A percentile compares a stretch with the other conserved stretches of the same genome.
Evolutionary conservation across 2,797 vertebrate species (phyloP).

Genomic region (Galagoides demidoff): DNA sequence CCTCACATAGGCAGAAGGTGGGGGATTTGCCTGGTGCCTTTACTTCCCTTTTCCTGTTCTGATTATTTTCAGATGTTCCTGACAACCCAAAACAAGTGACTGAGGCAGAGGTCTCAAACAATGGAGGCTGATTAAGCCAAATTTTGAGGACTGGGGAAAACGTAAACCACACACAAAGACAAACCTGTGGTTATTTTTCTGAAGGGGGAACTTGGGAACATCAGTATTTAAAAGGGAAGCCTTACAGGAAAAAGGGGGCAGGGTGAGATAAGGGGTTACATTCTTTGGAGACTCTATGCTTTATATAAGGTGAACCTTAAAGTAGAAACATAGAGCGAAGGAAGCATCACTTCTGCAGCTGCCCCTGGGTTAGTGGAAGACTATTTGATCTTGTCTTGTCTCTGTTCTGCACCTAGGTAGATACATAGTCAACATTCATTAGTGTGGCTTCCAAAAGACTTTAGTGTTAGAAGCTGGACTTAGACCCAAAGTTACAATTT

Average conservation of each 20-base stretch:
- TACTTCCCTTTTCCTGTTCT: not conserved
- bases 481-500: not conserved
- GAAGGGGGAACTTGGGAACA: not conserved
- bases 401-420: not conserved
- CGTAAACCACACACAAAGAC: not conserved
- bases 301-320: not conserved
- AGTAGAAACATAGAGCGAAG: not conserved
- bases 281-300: not conserved
- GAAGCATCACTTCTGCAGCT: rapidly evolving
- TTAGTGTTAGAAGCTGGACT: not conserved
- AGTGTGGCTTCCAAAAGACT: not conserved
- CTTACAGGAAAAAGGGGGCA: not conserved
- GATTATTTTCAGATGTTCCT: not conserved
- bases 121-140: not conserved
- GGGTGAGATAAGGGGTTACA: too few species aligned
- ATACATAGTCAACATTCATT: not conserved
- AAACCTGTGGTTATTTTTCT: not conserved
- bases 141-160: not conserved
- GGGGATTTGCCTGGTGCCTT: rapidly evolving
- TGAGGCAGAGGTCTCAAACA: not conserved
- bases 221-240: not conserved
- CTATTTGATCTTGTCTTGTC: not conserved
- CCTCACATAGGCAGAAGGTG: rapidly evolving
- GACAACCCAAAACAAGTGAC: not conserved
- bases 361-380: not conserved